Evolutionary conservation across 2,888 invertebrate genomes (phyloP), one percentile per base, ranked within the genome.

Genomic region (Plebejus argus): DNA sequence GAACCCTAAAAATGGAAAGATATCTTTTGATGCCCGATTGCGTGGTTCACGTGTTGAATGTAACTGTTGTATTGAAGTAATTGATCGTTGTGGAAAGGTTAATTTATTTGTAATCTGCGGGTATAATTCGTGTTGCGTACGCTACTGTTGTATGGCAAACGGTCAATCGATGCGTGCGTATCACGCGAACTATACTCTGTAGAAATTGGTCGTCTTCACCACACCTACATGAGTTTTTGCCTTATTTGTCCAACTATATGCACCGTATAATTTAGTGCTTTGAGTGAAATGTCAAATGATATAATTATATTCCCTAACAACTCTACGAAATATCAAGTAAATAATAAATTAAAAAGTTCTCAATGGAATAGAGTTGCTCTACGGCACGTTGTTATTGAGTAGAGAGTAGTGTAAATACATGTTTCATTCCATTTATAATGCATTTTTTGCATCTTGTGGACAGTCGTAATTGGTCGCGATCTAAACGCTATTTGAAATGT

Each of bases 61-160:
- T 53, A 5, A 18, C 18, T 5, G 45, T 45, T 49, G 6, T 74
- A 74, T 74, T 49, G n/a, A 56, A 56, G 58, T 39, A 35, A 33
- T 33, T 20, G 71, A 33, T 71, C 10, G 61, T 20, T 35, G 23
- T 74, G 49, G 28, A 49, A 39, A 66, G 23, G 45, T 76, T 12
- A 45, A 39, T 49, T 76, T 61, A 39, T 45, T 66, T 39, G 76
- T 66, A 49, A 66, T 76, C 39, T 76, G 58, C 76, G 66, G 39
- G 39, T 49, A 39, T 45, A 28, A 15, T 76, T 66, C 23, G 45
- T 66, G 39, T 76, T 76, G 76, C 39, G 49, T 76, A 35, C 66
- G 39, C 76, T 61, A 61, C 28, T 76, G 76, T 76, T 61, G 76
- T n/a, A 8, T 58, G 76, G 35, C 20, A 12, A 76, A 61, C 58